Evolutionary conservation across 2,888 invertebrate genomes (phyloP).

Genomic region (Drosophila parthenogenetica): DNA sequence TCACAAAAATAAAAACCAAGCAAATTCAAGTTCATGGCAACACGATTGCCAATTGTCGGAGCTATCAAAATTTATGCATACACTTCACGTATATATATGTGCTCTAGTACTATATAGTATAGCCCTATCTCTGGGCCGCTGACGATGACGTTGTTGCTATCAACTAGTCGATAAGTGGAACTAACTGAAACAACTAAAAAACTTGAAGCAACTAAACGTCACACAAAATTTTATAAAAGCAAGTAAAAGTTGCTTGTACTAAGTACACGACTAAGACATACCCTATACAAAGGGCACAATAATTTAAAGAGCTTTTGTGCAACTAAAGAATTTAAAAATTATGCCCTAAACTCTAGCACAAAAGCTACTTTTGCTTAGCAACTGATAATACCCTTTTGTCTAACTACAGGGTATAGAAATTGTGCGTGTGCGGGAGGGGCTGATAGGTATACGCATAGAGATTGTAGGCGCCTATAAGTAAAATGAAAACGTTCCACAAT

Average conservation of each 20-base stretch:
- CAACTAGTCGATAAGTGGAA: constrained; percentile 41
- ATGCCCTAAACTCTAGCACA: background rate
- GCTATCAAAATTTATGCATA: constrained; percentile 19
- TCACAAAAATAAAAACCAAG: constrained; percentile 45
- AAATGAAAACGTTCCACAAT: constrained; percentile 43
- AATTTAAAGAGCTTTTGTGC: background rate
- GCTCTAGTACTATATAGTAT: background rate
- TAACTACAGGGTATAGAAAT: constrained; percentile 16
- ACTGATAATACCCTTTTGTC: background rate
- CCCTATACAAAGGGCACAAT: background rate
- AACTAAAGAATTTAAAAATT: background rate
- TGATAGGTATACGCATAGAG: constrained; percentile 34
- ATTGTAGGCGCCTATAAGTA: constrained; percentile 41
- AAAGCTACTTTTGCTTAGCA: background rate
- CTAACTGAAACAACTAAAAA: constrained; percentile 10
- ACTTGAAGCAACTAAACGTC: constrained; percentile 2
- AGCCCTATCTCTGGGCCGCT: background rate
- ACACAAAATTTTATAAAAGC: constrained; percentile 16
- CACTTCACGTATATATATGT: background rate
- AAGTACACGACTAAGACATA: background rate
- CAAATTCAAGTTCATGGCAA: constrained; percentile 74
- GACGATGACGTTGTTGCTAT: constrained; percentile 46
- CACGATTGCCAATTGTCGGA: constrained; percentile 34
- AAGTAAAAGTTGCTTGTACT: background rate
- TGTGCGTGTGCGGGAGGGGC: constrained; percentile 30